phyloP scores from a whole-genome alignment of 1,140 invertebrate genomes.

The Drosophila prosaltans region DNA sequence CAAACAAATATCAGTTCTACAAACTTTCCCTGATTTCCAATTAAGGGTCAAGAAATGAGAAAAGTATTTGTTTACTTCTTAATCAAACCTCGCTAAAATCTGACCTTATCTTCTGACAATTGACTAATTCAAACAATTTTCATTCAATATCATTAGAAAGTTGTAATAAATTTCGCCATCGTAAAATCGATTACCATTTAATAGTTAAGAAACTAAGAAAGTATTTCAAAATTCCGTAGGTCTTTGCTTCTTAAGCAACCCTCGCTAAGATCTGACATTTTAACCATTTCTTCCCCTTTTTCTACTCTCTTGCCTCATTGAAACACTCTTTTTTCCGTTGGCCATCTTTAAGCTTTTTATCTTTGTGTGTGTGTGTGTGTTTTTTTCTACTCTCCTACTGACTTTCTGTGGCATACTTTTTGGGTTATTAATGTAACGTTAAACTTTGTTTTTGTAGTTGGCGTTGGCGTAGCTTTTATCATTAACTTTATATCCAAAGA shows the following conservation, averaged over 20 bases:
- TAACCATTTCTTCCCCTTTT: not conserved
- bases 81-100: no score
- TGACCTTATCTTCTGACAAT: no score
- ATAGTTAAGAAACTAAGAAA: no score
- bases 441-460: slow-evolving; percentile 56
- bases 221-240: no score
- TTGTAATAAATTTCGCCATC: no score
- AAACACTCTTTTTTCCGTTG: not conserved
- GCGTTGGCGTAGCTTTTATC: slow-evolving; percentile 75
- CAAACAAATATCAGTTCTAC: no score
- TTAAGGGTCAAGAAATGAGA: no score
- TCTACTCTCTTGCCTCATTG: not conserved
- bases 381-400: slow-evolving; percentile 41
- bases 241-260: not conserved
- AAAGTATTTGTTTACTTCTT: no score
- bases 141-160: no score
- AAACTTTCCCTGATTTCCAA: no score
- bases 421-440: slow-evolving; percentile 74
- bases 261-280: not conserved
- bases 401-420: slow-evolving; percentile 71
- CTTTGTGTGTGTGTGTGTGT: not conserved
- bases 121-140: no score
- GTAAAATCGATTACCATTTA: no score
- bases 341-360: slow-evolving; percentile 13
- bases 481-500: slow-evolving; percentile 73